Evolutionary conservation across 2,797 vertebrate species (phyloP).

Genomic region (Chaunax sp.): DNA sequence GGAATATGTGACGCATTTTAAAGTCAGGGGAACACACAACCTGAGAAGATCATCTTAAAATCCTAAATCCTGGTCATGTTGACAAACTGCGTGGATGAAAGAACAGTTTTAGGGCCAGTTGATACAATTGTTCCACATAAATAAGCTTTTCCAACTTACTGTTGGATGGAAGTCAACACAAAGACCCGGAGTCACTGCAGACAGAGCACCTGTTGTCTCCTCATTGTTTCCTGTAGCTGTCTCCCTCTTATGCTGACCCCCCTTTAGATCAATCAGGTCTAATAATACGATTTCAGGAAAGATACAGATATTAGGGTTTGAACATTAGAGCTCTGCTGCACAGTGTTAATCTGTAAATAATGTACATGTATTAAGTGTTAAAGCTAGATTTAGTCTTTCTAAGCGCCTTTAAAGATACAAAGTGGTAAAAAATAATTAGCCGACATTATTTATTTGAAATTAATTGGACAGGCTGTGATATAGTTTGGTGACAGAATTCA

Average conservation of each 20-base stretch:
- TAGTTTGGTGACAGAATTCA: no score
- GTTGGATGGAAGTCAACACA: constrained; percentile 89
- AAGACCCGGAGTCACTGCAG: constrained; percentile 80
- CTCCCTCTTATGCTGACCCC: constrained; percentile 39
- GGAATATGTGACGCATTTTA: neutral
- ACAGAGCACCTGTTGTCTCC: constrained; percentile 69
- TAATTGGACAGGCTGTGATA: no score
- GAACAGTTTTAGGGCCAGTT: neutral
- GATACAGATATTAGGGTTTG: neutral
- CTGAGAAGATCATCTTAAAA: neutral
- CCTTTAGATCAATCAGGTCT: constrained; percentile 88
- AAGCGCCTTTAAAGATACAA: no score
- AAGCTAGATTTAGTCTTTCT: no score
- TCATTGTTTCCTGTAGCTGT: constrained; percentile 43
- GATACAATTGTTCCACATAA: neutral
- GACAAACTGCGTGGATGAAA: no score
- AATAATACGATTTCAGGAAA: constrained; percentile 18
- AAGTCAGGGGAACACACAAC: neutral
- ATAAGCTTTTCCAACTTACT: constrained; percentile 71
- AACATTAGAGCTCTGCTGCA: neutral
- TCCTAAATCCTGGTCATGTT: neutral
- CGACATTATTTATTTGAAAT: no score
- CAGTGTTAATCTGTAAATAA: neutral
- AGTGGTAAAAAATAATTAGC: no score
- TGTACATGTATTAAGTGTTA: no score